phyloP scores from a whole-genome alignment of 2,113 vertebrate genomes.

The Rhinolophus sinicus region DNA sequence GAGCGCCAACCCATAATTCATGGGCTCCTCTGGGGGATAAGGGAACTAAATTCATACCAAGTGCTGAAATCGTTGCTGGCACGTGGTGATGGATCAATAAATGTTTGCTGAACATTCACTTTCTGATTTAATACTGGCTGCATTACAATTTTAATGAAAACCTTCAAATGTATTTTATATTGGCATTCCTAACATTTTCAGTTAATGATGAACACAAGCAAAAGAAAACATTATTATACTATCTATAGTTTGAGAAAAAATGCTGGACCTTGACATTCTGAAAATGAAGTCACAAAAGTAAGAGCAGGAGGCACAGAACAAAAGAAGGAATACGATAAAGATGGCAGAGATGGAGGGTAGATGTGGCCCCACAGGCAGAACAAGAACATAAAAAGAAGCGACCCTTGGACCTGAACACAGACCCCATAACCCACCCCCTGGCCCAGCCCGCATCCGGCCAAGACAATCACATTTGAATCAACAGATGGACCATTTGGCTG shows the following conservation, averaged over 20 bases:
- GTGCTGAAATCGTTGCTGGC: background rate
- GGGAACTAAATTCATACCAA: background rate
- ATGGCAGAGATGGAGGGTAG: too few species aligned
- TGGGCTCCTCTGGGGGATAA: background rate
- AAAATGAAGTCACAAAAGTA: constrained; percentile 9
- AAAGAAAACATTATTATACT: background rate
- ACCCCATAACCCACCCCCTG: rapidly evolving
- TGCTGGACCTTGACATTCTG: background rate
- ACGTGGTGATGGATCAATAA: background rate
- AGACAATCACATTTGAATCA: background rate
- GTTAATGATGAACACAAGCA: constrained; percentile 10
- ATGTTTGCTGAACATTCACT: background rate
- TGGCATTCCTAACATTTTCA: constrained; percentile 22
- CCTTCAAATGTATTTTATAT: constrained; percentile 4
- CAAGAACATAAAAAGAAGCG: rapidly evolving
- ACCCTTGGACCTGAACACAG: too few species aligned
- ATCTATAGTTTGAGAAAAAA: background rate
- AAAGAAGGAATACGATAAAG: background rate
- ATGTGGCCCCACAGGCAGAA: rapidly evolving
- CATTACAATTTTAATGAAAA: constrained; percentile 42
- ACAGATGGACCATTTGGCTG: rapidly evolving
- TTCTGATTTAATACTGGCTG: constrained; percentile 37
- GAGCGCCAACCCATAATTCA: background rate
- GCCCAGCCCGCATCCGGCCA: background rate
- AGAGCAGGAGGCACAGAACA: background rate